Conservation (phyloP, 2,113 vertebrate genomes). For the Lophura nycthemera region DNA sequence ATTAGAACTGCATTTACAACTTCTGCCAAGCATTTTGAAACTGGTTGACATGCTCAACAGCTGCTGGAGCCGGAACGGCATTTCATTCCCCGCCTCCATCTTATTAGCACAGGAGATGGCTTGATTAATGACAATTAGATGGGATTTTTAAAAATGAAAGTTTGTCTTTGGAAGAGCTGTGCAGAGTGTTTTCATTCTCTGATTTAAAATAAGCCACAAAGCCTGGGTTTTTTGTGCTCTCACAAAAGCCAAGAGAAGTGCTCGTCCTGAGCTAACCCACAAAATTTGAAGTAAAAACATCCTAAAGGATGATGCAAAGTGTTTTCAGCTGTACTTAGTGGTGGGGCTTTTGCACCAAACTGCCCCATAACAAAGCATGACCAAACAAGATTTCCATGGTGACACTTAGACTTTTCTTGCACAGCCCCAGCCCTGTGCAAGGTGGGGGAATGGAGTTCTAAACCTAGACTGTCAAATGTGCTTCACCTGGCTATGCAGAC, state of each 20-base stretch:
- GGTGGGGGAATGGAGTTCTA: not conserved
- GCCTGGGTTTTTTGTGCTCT: not conserved
- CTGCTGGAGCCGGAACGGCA: constrained; percentile 24
- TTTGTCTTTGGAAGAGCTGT: constrained; percentile 12
- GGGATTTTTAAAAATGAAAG: constrained; percentile 37
- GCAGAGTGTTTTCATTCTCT: not conserved
- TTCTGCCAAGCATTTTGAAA: constrained; percentile 61
- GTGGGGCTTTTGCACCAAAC: not conserved
- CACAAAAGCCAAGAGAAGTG: not conserved
- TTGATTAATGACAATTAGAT: constrained; percentile 39
- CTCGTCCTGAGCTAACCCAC: not conserved
- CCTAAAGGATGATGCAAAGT: not conserved
- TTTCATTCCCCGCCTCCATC: constrained; percentile 17
- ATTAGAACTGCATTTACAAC: constrained; percentile 60
- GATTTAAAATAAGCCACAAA: constrained; percentile 30
- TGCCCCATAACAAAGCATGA: not conserved
- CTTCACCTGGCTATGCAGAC: too few relatives aligned
- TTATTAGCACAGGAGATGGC: not conserved
- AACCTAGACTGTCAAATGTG: too few relatives aligned
- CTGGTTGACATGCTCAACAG: constrained; percentile 46
- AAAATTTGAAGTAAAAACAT: not conserved
- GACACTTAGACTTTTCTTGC: not conserved
- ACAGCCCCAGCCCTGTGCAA: rapidly evolving
- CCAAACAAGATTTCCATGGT: not conserved
- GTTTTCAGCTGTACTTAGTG: not conserved